Evolutionary conservation across 2,113 vertebrate species (phyloP).

Genomic region (Megatriorchis doriae): DNA sequence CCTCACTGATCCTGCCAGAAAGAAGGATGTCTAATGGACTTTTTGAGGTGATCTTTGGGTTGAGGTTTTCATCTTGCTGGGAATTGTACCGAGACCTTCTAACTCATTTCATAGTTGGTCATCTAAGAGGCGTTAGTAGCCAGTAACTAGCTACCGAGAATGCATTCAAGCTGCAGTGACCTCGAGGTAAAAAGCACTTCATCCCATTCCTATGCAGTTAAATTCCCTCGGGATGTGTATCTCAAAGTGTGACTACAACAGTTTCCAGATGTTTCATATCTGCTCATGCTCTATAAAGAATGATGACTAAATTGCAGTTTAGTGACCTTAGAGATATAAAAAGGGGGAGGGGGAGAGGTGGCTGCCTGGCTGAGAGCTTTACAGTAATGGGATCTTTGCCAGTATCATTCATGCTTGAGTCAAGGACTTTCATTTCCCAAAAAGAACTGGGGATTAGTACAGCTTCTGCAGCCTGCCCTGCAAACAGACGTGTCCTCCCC

Average conservation of each 20-base stretch:
- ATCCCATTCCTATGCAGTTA: not conserved
- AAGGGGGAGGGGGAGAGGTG: constrained; percentile 35
- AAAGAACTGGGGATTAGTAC: constrained; percentile 45
- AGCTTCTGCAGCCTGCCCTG: constrained; percentile 29
- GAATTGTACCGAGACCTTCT: not conserved
- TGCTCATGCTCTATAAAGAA: constrained; percentile 53
- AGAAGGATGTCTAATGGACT: not conserved
- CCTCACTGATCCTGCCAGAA: not conserved
- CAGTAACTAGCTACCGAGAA: not conserved
- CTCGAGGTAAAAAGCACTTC: not conserved
- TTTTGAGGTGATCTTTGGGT: not conserved
- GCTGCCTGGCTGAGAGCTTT: constrained; percentile 50
- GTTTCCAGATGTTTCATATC: constrained; percentile 55
- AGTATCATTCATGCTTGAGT: constrained; percentile 58
- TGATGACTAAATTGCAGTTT: constrained; percentile 62
- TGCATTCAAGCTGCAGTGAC: constrained; percentile 2
- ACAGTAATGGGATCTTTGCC: constrained; percentile 56
- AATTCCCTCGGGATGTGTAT: not conserved
- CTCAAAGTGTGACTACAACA: constrained; percentile 37
- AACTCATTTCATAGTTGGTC: not conserved
- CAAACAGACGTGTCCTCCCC: not conserved
- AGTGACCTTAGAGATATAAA: constrained; percentile 58
- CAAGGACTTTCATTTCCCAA: constrained; percentile 64
- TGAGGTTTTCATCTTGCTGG: not conserved
- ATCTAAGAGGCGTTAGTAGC: not conserved